Evolutionary conservation across 2,113 vertebrate genomes (phyloP).

Genomic region (Oplegnathus fasciatus): DNA sequence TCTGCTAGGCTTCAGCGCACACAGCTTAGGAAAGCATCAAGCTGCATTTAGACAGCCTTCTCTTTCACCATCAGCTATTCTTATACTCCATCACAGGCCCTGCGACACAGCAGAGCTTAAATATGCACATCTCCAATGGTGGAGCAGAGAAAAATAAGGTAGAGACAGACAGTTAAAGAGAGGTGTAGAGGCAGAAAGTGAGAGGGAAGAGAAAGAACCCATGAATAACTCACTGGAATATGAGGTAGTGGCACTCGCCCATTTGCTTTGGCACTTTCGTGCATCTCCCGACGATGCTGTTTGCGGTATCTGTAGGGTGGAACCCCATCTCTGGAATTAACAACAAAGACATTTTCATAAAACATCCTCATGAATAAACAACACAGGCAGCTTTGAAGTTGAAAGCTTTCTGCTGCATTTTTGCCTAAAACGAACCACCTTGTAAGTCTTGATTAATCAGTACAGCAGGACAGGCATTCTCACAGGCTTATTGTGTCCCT

Average conservation of each 20-base stretch:
- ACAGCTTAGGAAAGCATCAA: conserved; percentile 80
- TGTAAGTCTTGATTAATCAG: conserved; percentile 50
- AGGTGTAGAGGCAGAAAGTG: conserved; percentile 68
- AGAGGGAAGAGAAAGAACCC: conserved; percentile 58
- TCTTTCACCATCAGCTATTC: conserved; percentile 82
- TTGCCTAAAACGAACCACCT: conserved; percentile 44
- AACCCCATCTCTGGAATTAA: conserved; percentile 91
- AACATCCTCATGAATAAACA: conserved; percentile 75
- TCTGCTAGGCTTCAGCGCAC: conserved; percentile 76
- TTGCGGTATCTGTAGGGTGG: conserved; percentile 94
- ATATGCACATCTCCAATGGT: conserved; percentile 82
- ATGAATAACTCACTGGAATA: conserved; percentile 94
- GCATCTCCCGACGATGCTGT: conserved; percentile 97
- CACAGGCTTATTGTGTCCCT: conserved; percentile 36
- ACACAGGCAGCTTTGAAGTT: conserved; percentile 58
- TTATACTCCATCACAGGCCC: conserved; percentile 82
- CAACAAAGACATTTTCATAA: conserved; percentile 70
- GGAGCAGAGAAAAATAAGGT: conserved; percentile 61
- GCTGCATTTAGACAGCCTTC: conserved; percentile 82
- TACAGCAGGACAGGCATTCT: conserved; percentile 42
- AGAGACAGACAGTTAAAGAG: conserved; percentile 67
- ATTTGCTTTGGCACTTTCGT: conserved; percentile 98
- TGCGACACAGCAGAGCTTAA: conserved; percentile 77
- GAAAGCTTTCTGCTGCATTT: conserved; percentile 35
- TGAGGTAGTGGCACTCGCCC: conserved; percentile 97